Evolutionary conservation across 2,797 vertebrate species (phyloP).

Genomic region (Xenops minutus): DNA sequence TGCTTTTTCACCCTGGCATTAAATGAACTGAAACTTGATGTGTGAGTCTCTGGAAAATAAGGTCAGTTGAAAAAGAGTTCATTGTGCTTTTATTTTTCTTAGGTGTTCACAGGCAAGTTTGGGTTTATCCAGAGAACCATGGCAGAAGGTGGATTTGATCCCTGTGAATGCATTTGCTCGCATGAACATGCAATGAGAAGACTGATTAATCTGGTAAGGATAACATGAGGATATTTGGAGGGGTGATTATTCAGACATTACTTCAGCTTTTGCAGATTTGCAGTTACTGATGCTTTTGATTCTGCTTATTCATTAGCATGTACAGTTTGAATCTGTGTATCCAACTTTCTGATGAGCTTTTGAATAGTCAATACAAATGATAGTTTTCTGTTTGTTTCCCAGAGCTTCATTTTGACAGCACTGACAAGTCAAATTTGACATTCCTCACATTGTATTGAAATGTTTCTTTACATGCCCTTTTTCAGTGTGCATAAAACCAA

Average conservation of each 20-base stretch:
- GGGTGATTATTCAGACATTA: neutral
- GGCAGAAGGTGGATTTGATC: slow-evolving; percentile 97
- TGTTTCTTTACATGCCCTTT: neutral
- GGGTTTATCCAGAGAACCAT: slow-evolving; percentile 77
- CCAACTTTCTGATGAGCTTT: neutral
- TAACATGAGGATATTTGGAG: neutral
- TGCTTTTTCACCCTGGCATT: slow-evolving; percentile 27
- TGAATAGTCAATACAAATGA: neutral
- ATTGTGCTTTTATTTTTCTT: slow-evolving; percentile 51
- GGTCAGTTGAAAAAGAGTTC: slow-evolving; percentile 33
- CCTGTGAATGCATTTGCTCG: slow-evolving; percentile 96
- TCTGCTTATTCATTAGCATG: neutral
- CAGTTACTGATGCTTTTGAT: neutral
- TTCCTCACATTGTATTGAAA: neutral
- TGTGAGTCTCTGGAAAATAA: slow-evolving; percentile 44
- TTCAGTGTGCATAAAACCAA: neutral
- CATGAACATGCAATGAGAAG: slow-evolving; percentile 96
- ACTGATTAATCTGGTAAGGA: slow-evolving; percentile 93
- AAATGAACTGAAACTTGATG: slow-evolving; percentile 49
- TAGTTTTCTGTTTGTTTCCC: neutral
- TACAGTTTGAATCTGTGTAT: neutral
- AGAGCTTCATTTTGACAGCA: neutral
- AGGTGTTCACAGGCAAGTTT: slow-evolving; percentile 66
- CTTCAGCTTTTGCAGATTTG: neutral
- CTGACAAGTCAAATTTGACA: neutral